These are phyloP conservation scores for Pandemis heparana DNA, from an alignment of 2,888 invertebrate species.

Conservation along the genomic window DNA sequence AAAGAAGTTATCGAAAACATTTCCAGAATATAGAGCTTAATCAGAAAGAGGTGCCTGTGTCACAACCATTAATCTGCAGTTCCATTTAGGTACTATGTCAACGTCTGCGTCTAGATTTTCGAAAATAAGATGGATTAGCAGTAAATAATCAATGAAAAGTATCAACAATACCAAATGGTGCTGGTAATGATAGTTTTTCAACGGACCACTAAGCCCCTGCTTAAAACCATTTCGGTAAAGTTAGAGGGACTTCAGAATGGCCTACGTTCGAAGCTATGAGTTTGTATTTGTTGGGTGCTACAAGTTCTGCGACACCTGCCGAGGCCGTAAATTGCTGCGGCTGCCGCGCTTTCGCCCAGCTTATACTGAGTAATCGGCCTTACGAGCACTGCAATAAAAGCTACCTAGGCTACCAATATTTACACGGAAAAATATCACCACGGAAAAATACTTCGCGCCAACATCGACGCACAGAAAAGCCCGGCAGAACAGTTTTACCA, in stretches of 20 bases:
- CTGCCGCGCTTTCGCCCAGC: conserved; percentile 36
- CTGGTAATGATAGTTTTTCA: neutral
- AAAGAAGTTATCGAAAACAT: too few relatives aligned
- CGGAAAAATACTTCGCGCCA: conserved; percentile 46
- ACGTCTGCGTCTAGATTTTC: neutral
- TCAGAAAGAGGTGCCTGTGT: too few relatives aligned
- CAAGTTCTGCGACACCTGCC: conserved; percentile 60
- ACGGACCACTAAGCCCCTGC: neutral
- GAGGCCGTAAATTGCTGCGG: conserved; percentile 58
- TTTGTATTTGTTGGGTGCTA: conserved; percentile 9
- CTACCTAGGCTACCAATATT: conserved; percentile 56
- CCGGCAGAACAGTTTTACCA: neutral
- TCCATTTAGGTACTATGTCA: neutral
- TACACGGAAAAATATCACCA: conserved; percentile 52
- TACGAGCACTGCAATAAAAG: conserved; percentile 54
- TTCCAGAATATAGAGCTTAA: too few relatives aligned
- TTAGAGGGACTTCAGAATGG: conserved; percentile 22
- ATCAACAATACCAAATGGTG: neutral
- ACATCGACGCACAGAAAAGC: conserved; percentile 9
- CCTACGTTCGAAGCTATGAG: neutral
- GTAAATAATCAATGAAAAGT: too few relatives aligned
- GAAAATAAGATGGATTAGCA: too few relatives aligned
- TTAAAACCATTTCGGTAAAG: neutral
- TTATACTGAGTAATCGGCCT: conserved; percentile 52
- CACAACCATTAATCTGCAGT: neutral